Conservation (phyloP, 2,797 vertebrate species). For the Cryptoprocta ferox region DNA sequence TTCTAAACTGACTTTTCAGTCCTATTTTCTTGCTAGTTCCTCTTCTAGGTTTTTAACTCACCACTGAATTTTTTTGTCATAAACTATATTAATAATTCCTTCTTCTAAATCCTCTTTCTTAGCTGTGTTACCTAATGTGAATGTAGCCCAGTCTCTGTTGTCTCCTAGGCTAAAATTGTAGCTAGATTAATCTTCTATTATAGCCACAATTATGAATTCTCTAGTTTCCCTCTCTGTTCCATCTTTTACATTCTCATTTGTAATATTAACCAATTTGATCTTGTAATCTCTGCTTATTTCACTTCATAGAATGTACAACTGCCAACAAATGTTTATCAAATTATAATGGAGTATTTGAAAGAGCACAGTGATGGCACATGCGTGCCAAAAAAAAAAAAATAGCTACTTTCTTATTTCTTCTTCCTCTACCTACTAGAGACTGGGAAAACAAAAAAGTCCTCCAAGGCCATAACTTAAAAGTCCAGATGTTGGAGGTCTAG, state of each 20-base stretch:
- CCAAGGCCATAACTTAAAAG: background rate
- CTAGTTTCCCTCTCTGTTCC: background rate
- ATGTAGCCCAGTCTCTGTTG: background rate
- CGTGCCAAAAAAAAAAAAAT: too few species aligned
- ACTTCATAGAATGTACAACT: background rate
- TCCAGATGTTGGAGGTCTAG: background rate
- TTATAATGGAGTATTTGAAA: background rate
- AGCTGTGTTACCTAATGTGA: background rate
- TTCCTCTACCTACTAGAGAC: background rate
- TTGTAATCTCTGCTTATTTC: background rate
- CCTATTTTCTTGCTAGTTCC: background rate
- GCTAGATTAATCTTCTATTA: background rate
- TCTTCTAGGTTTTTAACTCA: constrained; percentile 26
- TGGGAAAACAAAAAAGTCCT: background rate
- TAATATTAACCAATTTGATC: background rate
- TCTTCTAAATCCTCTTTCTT: background rate
- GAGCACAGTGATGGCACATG: background rate
- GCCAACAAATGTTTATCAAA: background rate
- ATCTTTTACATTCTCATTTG: background rate
- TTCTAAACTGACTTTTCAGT: background rate
- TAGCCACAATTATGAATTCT: background rate
- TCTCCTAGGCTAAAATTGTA: background rate
- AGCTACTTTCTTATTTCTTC: background rate
- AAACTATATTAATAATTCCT: background rate
- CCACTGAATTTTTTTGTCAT: background rate